Base-by-base conservation (phyloP, 2,113 vertebrate species). In the Vulpes vulpes region DNA sequence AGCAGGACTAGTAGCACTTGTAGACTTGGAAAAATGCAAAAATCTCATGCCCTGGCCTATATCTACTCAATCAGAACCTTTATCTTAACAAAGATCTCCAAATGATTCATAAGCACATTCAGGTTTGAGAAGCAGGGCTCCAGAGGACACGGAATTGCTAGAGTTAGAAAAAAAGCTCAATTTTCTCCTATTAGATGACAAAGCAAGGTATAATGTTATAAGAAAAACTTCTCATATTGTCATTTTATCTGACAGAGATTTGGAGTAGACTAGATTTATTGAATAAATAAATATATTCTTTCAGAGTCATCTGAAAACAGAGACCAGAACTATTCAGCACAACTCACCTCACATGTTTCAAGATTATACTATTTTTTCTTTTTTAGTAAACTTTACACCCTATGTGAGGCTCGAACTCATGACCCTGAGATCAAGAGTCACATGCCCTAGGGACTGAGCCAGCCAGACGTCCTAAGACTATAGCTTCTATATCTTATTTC, bases 251-350 rank as follows among this genome's bases (percentile, higher is more conserved):
- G 81, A 38, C 59, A 60, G 55, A 86, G 73, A 43, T 53, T 43
- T 89, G 79, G 64, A 43, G 3, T 69, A 74, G 83, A 76, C 14
- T 16, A 74, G 49, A 64, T 76, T 43, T 69, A 15, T 32, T 96
- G n/a, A 74, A 30, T 86, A 89, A 92, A 97, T 53, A 89, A 71
- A 81, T 60, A n/a, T 4, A 23, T 83, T 93, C 73, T 88, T 53
- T 76, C 17, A 86, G 60, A 83, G 51, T 55, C 17, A 62, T 62
- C n/a, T 73, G 80, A 82, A 83, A 30, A 15, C 43, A 38, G 62
- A 91, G n/a, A 65, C 8, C 55, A 87, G 74, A 93, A 87, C 27
- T 51, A 90, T 4, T 2, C 8, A 74, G n/a, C n/a, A 90, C 32
- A 69, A 79, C 15, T 62, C 60, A 43, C 22, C 8, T 62, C 60